Evolutionary conservation across 1,140 invertebrate species (phyloP).

Genomic region (Drosophila ercepeae): DNA sequence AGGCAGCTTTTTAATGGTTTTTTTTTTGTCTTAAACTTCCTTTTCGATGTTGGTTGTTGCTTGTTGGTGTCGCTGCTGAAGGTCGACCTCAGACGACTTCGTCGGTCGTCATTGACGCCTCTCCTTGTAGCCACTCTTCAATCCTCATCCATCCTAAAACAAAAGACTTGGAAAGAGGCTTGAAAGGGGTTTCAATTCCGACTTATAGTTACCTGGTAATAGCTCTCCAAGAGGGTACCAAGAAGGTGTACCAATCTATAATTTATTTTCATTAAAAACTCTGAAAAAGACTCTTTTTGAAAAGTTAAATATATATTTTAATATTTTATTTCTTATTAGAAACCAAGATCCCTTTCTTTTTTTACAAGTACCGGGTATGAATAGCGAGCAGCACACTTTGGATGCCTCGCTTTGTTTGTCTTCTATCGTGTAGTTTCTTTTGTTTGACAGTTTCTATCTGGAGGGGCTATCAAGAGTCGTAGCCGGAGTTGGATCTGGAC

Average conservation of each 20-base stretch:
- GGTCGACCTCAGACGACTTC: conserved; percentile 36
- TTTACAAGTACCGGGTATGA: conserved; percentile 15
- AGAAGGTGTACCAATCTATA: no score
- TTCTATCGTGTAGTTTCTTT: conserved; percentile 73
- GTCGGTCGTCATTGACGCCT: conserved; percentile 72
- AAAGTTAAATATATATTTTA: no score
- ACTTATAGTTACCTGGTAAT: not conserved
- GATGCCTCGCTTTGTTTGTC: conserved; percentile 53
- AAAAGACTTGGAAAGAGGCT: conserved; percentile 30
- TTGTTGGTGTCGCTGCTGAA: conserved; percentile 49
- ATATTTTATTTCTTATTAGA: not conserved
- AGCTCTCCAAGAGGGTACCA: no score
- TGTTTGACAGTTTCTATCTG: conserved; percentile 75
- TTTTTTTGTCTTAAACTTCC: conserved; percentile 45
- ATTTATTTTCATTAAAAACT: no score
- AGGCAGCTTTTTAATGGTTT: conserved; percentile 7
- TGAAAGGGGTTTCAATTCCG: not conserved
- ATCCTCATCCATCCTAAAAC: conserved; percentile 62
- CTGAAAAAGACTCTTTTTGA: no score
- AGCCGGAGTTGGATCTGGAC: conserved; percentile 28
- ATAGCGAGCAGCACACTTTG: conserved; percentile 65
- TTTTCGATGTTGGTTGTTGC: conserved; percentile 48
- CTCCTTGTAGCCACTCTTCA: conserved; percentile 59
- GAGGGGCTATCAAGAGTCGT: conserved; percentile 44
- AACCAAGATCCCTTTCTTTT: no score